Percentiles rank a stretch among this genome's conserved stretches.
Evolutionary conservation across 2,113 vertebrate genomes (phyloP).

Genomic region (Arvicanthis niloticus): DNA sequence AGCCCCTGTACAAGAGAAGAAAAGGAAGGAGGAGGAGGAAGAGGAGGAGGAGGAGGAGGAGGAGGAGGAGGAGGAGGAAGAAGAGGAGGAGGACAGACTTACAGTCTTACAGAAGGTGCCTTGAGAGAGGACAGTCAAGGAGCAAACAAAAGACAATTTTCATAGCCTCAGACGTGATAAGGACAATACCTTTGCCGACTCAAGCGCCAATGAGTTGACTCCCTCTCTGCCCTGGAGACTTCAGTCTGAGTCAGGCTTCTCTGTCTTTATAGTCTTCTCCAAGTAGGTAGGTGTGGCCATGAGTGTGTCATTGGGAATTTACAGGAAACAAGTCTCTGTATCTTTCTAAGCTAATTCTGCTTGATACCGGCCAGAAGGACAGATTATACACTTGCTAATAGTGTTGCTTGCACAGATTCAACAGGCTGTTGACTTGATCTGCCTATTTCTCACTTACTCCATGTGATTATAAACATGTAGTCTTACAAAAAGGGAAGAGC

Average conservation of each 20-base stretch:
- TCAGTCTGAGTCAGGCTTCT: background rate
- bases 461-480: background rate
- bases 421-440: background rate
- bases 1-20: background rate
- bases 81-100: background rate
- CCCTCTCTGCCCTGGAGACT: background rate
- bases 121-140: background rate
- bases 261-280: slow-evolving; percentile 55
- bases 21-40: background rate
- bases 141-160: background rate
- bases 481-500: slow-evolving; percentile 55
- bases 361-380: background rate
- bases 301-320: slow-evolving; percentile 43
- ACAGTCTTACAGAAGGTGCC: background rate
- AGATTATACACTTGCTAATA: background rate
- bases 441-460: slow-evolving; percentile 1
- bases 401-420: slow-evolving; percentile 43
- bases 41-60: background rate
- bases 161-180: slow-evolving; percentile 29
- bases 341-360: background rate
- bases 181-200: slow-evolving; percentile 69
- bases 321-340: slow-evolving; percentile 36
- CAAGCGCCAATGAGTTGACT: slow-evolving; percentile 27
- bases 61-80: background rate
- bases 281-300: slow-evolving; percentile 66